Evolutionary conservation across 2,113 vertebrate species (phyloP), one percentile per base, ranked within the genome.

Genomic region (Eublepharis macularius): DNA sequence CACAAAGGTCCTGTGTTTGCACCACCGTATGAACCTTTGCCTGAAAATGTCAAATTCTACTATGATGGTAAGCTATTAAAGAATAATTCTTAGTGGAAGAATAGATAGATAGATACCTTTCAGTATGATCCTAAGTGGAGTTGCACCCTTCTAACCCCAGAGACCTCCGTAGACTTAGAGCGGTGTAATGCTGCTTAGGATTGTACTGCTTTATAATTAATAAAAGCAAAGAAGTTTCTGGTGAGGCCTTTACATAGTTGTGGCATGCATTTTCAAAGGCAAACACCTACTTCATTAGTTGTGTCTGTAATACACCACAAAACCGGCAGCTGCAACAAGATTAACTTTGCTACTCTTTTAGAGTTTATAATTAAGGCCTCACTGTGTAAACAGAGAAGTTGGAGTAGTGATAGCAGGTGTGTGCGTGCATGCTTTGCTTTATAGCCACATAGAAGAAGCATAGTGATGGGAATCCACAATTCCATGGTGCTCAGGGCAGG

Each of bases 1-100:
- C 98, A 99, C 92, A 98, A 98, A 94, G 98, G 98, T 83, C 98
- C 98, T 65, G 98, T 99, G 70, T 99, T 99, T 94, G 98, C 98
- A 76, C 98, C 98, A 12, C 96, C 97, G 2, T 99, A 99, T 81
- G 98, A 99, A 81, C 97, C 98, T 87, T 96, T 99, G 93, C 98
- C 98, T 54, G 96, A 96, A 79, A 97, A 97, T 91, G 97, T 99
- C 91, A 97, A 96, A 91, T 99, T 99, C 96, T 98, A 97, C 93
- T 99, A 98, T 91, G 98, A 99, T 92, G 98, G 98, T 99, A 94
- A 97, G 98, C 95, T 94, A 57, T 92, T 94, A 88, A 86, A 82
- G 81, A 19, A 81, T 92, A 87, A 73, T 63, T 21, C 41, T 88
- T 82, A 65, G 41, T 90, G 80, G 76, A 85, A 70, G 45, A 87